Evolutionary conservation across 64 coral and sea anemone genomes (phyloP).

Genomic region (Porites lutea): DNA sequence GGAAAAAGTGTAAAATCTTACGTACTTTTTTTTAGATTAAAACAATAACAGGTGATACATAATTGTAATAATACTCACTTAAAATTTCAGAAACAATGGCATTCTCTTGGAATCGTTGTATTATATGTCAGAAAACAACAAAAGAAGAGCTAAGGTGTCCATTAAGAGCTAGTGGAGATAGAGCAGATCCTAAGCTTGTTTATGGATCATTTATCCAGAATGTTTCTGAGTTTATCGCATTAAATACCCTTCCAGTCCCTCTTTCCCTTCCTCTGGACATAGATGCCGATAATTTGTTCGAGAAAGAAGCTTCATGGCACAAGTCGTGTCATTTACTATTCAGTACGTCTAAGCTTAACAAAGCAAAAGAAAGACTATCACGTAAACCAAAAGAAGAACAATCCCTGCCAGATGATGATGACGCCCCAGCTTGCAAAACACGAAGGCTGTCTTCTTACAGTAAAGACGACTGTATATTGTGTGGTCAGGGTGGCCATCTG

Average conservation of each 20-base stretch:
- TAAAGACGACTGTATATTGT: constrained; percentile 71
- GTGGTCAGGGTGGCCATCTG: constrained; percentile 35
- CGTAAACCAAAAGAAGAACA: constrained; percentile 21
- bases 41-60: no score
- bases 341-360: constrained; percentile 59
- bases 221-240: constrained; percentile 16
- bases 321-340: constrained; percentile 71
- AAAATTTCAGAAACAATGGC: constrained; percentile 50
- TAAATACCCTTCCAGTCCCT: constrained; percentile 29
- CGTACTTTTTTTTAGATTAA: no score
- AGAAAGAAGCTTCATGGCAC: constrained; percentile 72
- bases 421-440: constrained; percentile 8
- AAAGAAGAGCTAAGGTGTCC: constrained; percentile 46
- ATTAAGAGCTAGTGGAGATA: constrained; percentile 24
- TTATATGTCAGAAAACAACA: constrained; percentile 57
- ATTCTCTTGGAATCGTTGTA: constrained; percentile 35
- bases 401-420: constrained; percentile 15
- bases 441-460: constrained; percentile 22
- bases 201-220: constrained; percentile 54
- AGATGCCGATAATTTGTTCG: constrained; percentile 48
- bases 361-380: constrained; percentile 23
- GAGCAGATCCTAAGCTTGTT: not conserved
- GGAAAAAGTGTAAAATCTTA: no score
- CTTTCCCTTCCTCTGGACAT: constrained; percentile 25
- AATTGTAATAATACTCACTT: no score